These are phyloP conservation scores for Cephus pulcher DNA, from an alignment of 2,888 invertebrate genomes.

Conservation along the genomic window DNA sequence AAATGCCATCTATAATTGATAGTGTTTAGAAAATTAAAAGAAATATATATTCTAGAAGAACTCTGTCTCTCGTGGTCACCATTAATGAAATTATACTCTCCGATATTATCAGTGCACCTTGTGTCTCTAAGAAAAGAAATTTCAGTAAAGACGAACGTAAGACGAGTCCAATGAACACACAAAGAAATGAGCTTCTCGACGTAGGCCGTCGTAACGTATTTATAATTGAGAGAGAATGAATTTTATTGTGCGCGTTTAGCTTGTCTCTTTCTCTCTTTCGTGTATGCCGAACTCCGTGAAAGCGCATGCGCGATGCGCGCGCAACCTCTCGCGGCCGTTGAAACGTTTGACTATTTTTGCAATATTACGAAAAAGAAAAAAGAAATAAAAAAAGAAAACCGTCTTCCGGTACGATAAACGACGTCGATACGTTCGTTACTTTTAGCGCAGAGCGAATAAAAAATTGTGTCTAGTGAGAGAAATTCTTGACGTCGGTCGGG, in stretches of 20 bases:
- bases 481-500: not conserved
- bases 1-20: not conserved
- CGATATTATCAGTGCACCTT: no score
- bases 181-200: no score
- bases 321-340: not conserved
- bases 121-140: no score
- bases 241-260: not conserved
- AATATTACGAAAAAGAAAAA: constrained; percentile 41
- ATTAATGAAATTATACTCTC: no score
- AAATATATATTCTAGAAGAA: no score
- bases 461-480: constrained; percentile 10
- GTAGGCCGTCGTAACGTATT: no score
- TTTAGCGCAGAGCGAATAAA: constrained; percentile 41
- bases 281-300: constrained; percentile 43
- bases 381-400: constrained; percentile 30
- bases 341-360: constrained; percentile 49
- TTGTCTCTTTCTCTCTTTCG: constrained; percentile 5
- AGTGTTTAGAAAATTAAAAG: not conserved
- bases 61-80: no score
- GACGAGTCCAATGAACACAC: no score
- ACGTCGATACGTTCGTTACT: constrained; percentile 36
- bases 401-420: constrained; percentile 60
- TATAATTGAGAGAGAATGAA: no score
- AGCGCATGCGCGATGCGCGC: constrained; percentile 16
- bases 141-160: no score